Percentiles rank a stretch among this genome's conserved stretches.
These are phyloP conservation scores for Timandra comae DNA, from an alignment of 2,888 invertebrate genomes.

Conservation along the genomic window DNA sequence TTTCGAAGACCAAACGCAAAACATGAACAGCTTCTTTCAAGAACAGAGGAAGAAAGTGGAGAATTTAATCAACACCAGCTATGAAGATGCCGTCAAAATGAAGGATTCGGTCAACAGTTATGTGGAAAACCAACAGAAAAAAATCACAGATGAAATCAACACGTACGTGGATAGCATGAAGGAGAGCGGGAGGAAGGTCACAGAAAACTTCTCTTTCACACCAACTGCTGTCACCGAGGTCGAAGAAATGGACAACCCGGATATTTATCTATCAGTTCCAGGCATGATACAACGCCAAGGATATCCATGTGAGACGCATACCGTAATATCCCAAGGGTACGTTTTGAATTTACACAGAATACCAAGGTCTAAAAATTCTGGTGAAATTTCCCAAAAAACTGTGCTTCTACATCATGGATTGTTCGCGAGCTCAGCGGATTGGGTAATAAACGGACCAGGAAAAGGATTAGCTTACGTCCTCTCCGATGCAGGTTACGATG, in stretches of 20 bases:
- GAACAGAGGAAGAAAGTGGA: slow-evolving; percentile 35
- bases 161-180: slow-evolving; percentile 44
- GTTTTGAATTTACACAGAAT: slow-evolving; percentile 88
- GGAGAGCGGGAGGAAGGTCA: slow-evolving; percentile 36
- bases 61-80: slow-evolving; percentile 32
- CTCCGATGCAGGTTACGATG: slow-evolving; percentile 83
- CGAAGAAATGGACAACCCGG: slow-evolving; percentile 44
- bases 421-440: slow-evolving; percentile 85
- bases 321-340: slow-evolving; percentile 87
- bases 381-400: slow-evolving; percentile 36
- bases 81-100: slow-evolving; percentile 28
- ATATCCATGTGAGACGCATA: slow-evolving; percentile 83
- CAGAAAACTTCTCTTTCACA: slow-evolving; percentile 40
- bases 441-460: slow-evolving; percentile 83
- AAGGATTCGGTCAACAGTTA: slow-evolving; percentile 43
- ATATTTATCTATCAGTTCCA: slow-evolving; percentile 49
- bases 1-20: slow-evolving; percentile 16
- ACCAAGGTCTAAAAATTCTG: slow-evolving; percentile 67
- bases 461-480: slow-evolving; percentile 81
- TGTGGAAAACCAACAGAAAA: slow-evolving; percentile 43
- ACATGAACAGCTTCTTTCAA: slow-evolving; percentile 23
- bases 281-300: slow-evolving; percentile 70
- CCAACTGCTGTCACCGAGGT: slow-evolving; percentile 27
- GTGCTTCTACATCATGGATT: slow-evolving; percentile 89
- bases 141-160: slow-evolving; percentile 40